Conservation (phyloP, 2,797 vertebrate genomes). For the Tenualosa thibaudeaui region DNA sequence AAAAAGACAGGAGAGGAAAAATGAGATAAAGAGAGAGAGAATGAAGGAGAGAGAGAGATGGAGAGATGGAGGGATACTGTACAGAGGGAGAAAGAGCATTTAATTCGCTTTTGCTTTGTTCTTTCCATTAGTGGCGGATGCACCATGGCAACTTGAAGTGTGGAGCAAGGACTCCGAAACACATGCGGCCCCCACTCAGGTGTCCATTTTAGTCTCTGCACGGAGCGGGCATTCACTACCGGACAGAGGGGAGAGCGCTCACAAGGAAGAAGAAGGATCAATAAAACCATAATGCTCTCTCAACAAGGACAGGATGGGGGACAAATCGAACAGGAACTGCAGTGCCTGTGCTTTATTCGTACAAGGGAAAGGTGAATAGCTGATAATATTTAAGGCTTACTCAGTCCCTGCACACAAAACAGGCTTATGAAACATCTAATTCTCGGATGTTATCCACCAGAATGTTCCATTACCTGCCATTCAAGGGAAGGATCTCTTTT, state of each 20-base stretch:
- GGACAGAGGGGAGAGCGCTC: neutral
- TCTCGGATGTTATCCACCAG: neutral
- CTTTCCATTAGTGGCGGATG: constrained; percentile 31
- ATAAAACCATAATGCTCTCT: constrained; percentile 43
- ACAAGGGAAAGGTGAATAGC: constrained; percentile 38
- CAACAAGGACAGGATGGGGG: constrained; percentile 33
- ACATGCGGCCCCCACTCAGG: constrained; percentile 30
- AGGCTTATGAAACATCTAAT: constrained; percentile 41
- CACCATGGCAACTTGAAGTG: constrained; percentile 44
- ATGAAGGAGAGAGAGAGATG: neutral
- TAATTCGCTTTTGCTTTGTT: neutral
- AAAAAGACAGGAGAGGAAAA: neutral
- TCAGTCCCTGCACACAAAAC: constrained; percentile 23
- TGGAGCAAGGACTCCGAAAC: constrained; percentile 32
- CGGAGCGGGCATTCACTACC: constrained; percentile 31
- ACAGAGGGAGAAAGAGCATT: neutral
- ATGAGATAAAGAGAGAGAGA: neutral
- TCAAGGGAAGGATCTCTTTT: neutral
- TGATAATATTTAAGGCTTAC: constrained; percentile 33
- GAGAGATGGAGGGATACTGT: neutral
- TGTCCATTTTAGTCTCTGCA: constrained; percentile 42
- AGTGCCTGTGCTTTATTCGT: constrained; percentile 37
- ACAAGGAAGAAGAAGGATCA: constrained; percentile 37
- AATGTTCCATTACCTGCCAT: neutral
- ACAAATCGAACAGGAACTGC: constrained; percentile 43